These are phyloP conservation scores for Cydia strobilella DNA, from an alignment of 1,140 invertebrate genomes.

Conservation along the genomic window DNA sequence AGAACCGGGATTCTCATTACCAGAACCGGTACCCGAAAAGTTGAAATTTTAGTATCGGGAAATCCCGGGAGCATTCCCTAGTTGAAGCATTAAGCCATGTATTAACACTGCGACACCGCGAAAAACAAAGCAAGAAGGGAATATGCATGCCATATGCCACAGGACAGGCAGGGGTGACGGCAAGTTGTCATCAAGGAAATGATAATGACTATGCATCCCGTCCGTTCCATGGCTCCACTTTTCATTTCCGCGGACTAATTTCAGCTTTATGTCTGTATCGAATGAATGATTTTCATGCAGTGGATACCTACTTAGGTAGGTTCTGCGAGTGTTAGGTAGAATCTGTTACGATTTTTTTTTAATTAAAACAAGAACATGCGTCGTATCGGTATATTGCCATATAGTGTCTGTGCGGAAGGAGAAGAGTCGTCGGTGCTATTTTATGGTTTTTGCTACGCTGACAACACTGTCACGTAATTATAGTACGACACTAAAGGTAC, in stretches of 20 bases:
- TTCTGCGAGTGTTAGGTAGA: neutral
- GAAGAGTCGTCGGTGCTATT: too few species aligned
- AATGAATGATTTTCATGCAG: neutral
- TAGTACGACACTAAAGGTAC: too few species aligned
- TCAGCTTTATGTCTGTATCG: neutral
- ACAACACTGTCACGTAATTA: too few species aligned
- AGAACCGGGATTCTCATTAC: too few species aligned
- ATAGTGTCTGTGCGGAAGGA: too few species aligned
- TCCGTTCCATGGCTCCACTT: neutral
- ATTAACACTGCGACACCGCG: neutral
- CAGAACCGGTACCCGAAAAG: too few species aligned
- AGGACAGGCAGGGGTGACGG: neutral
- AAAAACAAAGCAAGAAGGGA: neutral
- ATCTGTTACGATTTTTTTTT: neutral
- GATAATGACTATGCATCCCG: constrained; percentile 13
- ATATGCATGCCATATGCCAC: constrained; percentile 12
- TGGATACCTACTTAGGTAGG: neutral
- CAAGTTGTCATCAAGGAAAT: constrained; percentile 1
- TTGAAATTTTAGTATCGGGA: too few species aligned
- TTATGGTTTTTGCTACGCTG: too few species aligned
- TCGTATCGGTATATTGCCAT: too few species aligned
- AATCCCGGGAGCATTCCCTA: too few species aligned
- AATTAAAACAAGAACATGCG: neutral
- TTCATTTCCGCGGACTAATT: constrained; percentile 11
- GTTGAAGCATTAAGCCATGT: neutral